These are phyloP conservation scores for Tinamus major DNA, from an alignment of 2,797 vertebrate genomes.

Conservation along the genomic window DNA sequence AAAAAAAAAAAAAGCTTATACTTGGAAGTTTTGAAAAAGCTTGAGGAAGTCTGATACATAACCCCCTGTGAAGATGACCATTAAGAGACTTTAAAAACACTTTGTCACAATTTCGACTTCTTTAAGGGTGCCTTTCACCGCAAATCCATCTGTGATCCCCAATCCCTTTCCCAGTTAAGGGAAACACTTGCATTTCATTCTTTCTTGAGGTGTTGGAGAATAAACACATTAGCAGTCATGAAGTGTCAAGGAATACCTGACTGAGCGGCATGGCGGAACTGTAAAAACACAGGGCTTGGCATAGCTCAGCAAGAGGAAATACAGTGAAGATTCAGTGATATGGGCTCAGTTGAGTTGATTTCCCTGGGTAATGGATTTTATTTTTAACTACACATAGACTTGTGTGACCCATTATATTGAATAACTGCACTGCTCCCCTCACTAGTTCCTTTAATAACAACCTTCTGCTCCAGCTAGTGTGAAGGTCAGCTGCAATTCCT, in stretches of 20 bases:
- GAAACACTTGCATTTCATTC: neutral
- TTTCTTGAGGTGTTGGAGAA: neutral
- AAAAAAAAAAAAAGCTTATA: neutral
- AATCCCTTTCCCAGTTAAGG: neutral
- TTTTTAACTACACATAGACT: constrained; percentile 65
- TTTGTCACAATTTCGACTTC: neutral
- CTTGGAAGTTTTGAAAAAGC: neutral
- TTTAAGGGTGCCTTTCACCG: neutral
- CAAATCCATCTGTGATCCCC: neutral
- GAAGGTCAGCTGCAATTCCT: constrained; percentile 74
- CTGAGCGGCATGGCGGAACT: neutral
- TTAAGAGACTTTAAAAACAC: neutral
- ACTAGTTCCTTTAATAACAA: constrained; percentile 68
- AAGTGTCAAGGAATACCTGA: neutral
- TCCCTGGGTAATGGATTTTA: constrained; percentile 57
- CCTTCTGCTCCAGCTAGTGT: constrained; percentile 72
- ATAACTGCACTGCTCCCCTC: constrained; percentile 59
- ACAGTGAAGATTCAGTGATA: neutral
- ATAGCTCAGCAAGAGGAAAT: neutral
- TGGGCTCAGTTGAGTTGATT: neutral
- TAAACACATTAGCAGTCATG: no score
- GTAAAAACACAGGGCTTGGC: neutral
- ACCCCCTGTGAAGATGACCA: neutral
- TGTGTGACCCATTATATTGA: constrained; percentile 69
- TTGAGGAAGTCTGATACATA: accelerated